These are phyloP conservation scores for Macaria notata DNA, from an alignment of 2,888 invertebrate species.

Conservation along the genomic window DNA sequence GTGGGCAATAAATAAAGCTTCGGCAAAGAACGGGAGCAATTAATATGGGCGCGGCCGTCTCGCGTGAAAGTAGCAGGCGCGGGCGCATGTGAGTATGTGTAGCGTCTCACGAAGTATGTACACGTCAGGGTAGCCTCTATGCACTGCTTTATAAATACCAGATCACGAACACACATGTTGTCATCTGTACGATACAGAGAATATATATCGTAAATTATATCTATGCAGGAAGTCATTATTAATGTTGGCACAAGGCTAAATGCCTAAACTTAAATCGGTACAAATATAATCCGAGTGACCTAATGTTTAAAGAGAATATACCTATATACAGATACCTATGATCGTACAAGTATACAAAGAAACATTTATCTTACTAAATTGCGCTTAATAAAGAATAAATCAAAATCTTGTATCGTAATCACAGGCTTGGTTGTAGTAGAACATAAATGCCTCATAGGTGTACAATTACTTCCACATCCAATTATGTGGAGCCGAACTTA, in stretches of 20 bases:
- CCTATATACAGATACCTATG: slow-evolving; percentile 9
- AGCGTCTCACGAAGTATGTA: slow-evolving; percentile 39
- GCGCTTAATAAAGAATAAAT: slow-evolving; percentile 68
- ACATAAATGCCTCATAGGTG: slow-evolving; percentile 63
- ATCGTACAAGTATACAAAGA: slow-evolving; percentile 31
- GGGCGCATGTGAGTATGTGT: slow-evolving; percentile 53
- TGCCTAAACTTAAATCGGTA: neutral
- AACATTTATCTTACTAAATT: slow-evolving; percentile 64
- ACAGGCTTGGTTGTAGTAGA: slow-evolving; percentile 57
- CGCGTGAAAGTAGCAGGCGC: slow-evolving; percentile 75
- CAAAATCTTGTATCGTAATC: slow-evolving; percentile 61
- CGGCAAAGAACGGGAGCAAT: slow-evolving; percentile 80
- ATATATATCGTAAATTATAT: slow-evolving; percentile 24
- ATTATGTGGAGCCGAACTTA: slow-evolving; percentile 57
- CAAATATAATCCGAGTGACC: slow-evolving; percentile 6
- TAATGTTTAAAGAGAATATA: slow-evolving; percentile 20
- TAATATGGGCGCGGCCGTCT: slow-evolving; percentile 78
- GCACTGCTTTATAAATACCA: slow-evolving; percentile 27
- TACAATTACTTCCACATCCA: slow-evolving; percentile 66
- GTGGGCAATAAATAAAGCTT: slow-evolving; percentile 80
- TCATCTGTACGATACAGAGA: slow-evolving; percentile 12
- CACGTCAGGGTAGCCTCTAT: slow-evolving; percentile 37
- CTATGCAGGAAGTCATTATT: slow-evolving; percentile 24
- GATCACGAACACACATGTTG: slow-evolving; percentile 26
- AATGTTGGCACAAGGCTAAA: slow-evolving; percentile 14